Conservation (phyloP, 2,113 vertebrate species). For the Falco punctatus region DNA sequence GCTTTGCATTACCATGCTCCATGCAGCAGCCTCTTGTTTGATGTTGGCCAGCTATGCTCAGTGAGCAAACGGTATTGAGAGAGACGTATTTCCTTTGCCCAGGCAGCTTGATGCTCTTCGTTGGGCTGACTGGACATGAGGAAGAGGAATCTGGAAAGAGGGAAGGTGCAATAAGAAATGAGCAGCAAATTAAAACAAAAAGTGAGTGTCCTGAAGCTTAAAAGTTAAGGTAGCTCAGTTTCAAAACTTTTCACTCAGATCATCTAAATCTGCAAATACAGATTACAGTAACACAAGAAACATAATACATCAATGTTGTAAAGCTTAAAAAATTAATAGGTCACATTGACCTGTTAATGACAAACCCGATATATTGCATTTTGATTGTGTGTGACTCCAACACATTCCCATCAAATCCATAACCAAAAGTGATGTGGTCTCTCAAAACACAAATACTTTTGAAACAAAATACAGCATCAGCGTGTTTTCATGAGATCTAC, state of each 20-base stretch:
- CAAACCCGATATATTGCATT: neutral
- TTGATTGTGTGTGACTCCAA: neutral
- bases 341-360: neutral
- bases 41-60: neutral
- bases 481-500: neutral
- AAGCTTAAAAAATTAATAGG: neutral
- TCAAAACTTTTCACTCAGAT: neutral
- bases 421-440: neutral
- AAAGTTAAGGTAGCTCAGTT: neutral
- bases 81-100: neutral
- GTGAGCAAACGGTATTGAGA: neutral
- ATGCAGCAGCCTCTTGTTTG: neutral
- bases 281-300: neutral
- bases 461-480: neutral
- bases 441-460: neutral
- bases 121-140: neutral
- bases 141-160: neutral
- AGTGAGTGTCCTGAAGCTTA: neutral
- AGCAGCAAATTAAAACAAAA: neutral
- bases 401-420: neutral
- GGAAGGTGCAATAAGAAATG: neutral
- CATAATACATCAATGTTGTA: no score
- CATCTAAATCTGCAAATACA: neutral
- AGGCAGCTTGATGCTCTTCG: neutral
- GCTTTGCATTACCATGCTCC: neutral